Conservation (phyloP, 1,140 invertebrate species). For the Tetranychus cinnabarinus region DNA sequence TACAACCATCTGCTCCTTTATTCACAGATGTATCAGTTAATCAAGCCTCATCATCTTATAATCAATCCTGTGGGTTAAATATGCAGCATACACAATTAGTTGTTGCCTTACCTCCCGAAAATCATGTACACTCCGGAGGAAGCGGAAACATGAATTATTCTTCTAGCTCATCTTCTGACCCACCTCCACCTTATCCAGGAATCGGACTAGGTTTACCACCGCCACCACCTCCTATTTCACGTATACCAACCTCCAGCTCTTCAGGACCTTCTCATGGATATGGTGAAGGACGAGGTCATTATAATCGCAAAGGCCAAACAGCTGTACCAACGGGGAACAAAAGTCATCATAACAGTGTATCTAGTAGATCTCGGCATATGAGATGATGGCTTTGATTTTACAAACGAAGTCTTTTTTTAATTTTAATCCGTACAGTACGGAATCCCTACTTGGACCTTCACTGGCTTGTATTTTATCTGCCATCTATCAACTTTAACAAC, state of each 20-base stretch:
- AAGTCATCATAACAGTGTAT: background rate
- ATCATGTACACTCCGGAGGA: too few relatives aligned
- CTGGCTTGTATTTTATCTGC: too few relatives aligned
- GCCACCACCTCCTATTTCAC: conserved; percentile 5
- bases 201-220: conserved; percentile 1
- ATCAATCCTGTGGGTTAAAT: background rate
- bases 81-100: conserved; percentile 1
- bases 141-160: background rate
- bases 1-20: conserved; percentile 6
- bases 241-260: conserved; percentile 11
- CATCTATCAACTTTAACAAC: too few relatives aligned
- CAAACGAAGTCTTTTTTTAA: too few relatives aligned
- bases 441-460: too few relatives aligned
- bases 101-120: conserved; percentile 6
- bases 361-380: background rate
- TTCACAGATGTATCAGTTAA: background rate
- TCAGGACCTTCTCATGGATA: conserved; percentile 36
- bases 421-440: too few relatives aligned
- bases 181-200: conserved; percentile 17
- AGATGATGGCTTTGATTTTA: too few relatives aligned
- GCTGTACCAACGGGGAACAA: conserved; percentile 1
- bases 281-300: conserved; percentile 37
- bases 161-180: conserved; percentile 11
- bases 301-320: conserved; percentile 25
- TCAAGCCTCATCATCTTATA: background rate